A percentile compares a stretch with the other conserved stretches of the same genome.
Conservation (phyloP, 1,140 invertebrate genomes). For the Drosophila sechellia region DNA sequence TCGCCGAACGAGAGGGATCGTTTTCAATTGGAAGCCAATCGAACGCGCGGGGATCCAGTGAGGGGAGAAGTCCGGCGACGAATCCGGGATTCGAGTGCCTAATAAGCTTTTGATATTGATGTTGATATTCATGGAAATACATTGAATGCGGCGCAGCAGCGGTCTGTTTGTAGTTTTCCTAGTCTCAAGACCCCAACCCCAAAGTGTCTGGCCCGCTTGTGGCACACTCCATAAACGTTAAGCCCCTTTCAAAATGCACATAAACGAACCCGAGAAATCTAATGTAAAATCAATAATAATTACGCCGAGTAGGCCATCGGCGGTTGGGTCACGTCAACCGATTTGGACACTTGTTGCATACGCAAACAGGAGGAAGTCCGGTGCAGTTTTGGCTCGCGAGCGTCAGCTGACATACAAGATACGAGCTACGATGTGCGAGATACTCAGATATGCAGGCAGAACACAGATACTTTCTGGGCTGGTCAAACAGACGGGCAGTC, state of each 20-base stretch:
- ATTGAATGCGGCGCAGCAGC: slow-evolving; percentile 15
- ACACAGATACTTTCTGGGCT: slow-evolving; percentile 25
- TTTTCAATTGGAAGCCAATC: slow-evolving; percentile 22
- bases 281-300: slow-evolving; percentile 82
- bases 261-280: slow-evolving; percentile 40
- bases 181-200: not conserved
- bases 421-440: slow-evolving; percentile 24
- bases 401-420: slow-evolving; percentile 56
- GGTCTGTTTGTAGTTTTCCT: slow-evolving; percentile 29
- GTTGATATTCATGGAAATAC: slow-evolving; percentile 30
- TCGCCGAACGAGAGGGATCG: not conserved
- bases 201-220: slow-evolving; percentile 27
- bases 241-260: slow-evolving; percentile 52
- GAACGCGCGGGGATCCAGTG: too few relatives aligned
- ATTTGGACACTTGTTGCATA: slow-evolving; percentile 73
- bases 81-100: slow-evolving; percentile 27
- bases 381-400: slow-evolving; percentile 63
- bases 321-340: slow-evolving; percentile 56
- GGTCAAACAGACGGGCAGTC: slow-evolving; percentile 38
- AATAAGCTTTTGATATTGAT: slow-evolving; percentile 15
- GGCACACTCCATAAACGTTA: slow-evolving; percentile 70
- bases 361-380: slow-evolving; percentile 67
- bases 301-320: slow-evolving; percentile 50
- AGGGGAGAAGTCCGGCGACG: slow-evolving; percentile 1
- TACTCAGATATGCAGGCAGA: slow-evolving; percentile 22